A percentile compares a stretch with the other conserved stretches of the same genome.
These are phyloP conservation scores for Seriola aureovittata DNA, from an alignment of 2,113 vertebrate species.

Conservation along the genomic window DNA sequence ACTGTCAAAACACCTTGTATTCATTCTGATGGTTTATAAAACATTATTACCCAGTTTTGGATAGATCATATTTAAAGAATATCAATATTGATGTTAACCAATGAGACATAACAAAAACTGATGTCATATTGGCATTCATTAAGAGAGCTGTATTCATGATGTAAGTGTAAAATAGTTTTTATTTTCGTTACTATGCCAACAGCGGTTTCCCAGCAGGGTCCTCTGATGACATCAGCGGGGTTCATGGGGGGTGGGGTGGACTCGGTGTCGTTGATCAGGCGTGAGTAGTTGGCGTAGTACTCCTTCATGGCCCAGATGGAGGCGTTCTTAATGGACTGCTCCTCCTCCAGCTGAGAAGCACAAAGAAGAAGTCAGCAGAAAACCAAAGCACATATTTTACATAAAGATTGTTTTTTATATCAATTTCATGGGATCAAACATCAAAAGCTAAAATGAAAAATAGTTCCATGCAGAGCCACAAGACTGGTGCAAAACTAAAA, in stretches of 20 bases:
- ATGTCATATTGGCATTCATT: not conserved
- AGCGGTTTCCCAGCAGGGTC: conserved; percentile 98
- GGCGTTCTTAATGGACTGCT: conserved; percentile 90
- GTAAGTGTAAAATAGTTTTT: not conserved
- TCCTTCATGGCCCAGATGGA: conserved; percentile 89
- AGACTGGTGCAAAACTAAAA: too few relatives aligned
- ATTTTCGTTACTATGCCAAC: conserved; percentile 91
- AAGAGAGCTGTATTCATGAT: not conserved
- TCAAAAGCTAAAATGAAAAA: too few relatives aligned
- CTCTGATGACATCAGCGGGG: conserved; percentile 93
- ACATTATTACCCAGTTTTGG: not conserved
- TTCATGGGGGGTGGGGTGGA: conserved; percentile 86
- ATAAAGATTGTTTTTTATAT: too few relatives aligned
- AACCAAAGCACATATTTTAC: not conserved
- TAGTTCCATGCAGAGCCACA: too few relatives aligned
- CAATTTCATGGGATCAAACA: too few relatives aligned
- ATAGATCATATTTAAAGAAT: not conserved
- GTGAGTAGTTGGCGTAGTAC: conserved; percentile 87
- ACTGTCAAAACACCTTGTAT: not conserved
- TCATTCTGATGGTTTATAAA: not conserved
- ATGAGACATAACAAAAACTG: not conserved
- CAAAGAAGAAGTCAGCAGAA: not conserved
- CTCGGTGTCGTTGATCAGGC: conserved; percentile 76
- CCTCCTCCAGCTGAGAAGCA: conserved; percentile 88
- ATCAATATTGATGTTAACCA: too few relatives aligned